Conservation (phyloP, 2,113 vertebrate species). For the Cryptotis parvus region DNA sequence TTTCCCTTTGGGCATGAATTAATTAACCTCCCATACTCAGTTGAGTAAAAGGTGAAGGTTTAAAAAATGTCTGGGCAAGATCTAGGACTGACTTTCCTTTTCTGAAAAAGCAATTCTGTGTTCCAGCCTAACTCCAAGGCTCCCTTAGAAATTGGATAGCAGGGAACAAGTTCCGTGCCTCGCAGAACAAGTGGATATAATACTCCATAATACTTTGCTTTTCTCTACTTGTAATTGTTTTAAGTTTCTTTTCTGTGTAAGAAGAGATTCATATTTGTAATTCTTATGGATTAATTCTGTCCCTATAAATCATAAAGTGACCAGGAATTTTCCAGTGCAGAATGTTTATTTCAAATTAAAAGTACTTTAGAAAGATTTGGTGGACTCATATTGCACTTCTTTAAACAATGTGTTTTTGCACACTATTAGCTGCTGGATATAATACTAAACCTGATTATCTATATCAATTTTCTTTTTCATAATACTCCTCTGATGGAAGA, state of each 20-base stretch:
- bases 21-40: too few relatives aligned
- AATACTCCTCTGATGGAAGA: neutral
- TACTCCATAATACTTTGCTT: neutral
- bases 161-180: too few relatives aligned
- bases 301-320: neutral
- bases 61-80: too few relatives aligned
- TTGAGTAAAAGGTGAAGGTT: too few relatives aligned
- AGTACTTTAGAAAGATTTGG: neutral
- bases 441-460: neutral
- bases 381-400: neutral
- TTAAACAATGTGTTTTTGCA: neutral
- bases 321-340: neutral
- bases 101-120: too few relatives aligned
- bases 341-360: constrained; percentile 2
- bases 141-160: too few relatives aligned
- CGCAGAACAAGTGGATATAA: too few relatives aligned
- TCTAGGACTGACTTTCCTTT: too few relatives aligned
- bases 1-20: too few relatives aligned
- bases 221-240: neutral
- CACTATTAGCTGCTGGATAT: neutral
- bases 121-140: too few relatives aligned
- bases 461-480: neutral
- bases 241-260: neutral
- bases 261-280: neutral
- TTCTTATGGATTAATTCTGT: neutral